Evolutionary conservation across 2,113 vertebrate species (phyloP), one percentile per base, ranked within the genome.

Genomic region (Prochilodus magdalenae): DNA sequence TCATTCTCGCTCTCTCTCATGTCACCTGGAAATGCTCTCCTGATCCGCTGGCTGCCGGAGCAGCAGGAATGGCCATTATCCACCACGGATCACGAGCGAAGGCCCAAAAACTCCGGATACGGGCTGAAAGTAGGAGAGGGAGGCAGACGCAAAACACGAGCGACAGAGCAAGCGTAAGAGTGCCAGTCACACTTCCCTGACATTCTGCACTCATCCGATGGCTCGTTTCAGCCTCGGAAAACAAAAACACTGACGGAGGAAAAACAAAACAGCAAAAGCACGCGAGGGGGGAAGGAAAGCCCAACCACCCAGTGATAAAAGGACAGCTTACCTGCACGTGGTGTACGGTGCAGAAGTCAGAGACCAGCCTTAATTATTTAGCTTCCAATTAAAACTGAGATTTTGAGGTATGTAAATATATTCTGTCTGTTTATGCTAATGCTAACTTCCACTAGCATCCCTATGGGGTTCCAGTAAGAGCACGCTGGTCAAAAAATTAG

Each of bases 1-100:
- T 27, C 51, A 69, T 69, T 75, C 51, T 55, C 6, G 77, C 75
- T 71, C 16, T 44, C 85, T 83, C 89, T 79, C 84, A 85, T 85
- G 91, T 94, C 93, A 94, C 92, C 93, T 94, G 94, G 94, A 95
- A 94, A 91, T 89, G 87, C 91, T 93, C 91, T 90, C 89, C 90
- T 89, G 87, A 89, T 90, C 90, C 79, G 26, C 27, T 33, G 81
- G 75, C 57, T 72, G 55, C 81, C 73, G 79, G 85, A 95, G 93
- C 96, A 95, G 95, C 95, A 93, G 95, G 96, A 95, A 95, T 90
- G 93, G 93, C 94, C 94, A 96, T 97, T 96, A 96, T 92, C 87
- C 24, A 93, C 91, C 93, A 95, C 33, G 95, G 95, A 94, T 97
- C 95, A 94, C 91, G 89, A 93, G 92, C 89, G 90, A 93, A 47